Percentiles rank a stretch among this genome's conserved stretches.
Conservation (phyloP, 1,140 invertebrate genomes). For the Drosophila ananassae region DNA sequence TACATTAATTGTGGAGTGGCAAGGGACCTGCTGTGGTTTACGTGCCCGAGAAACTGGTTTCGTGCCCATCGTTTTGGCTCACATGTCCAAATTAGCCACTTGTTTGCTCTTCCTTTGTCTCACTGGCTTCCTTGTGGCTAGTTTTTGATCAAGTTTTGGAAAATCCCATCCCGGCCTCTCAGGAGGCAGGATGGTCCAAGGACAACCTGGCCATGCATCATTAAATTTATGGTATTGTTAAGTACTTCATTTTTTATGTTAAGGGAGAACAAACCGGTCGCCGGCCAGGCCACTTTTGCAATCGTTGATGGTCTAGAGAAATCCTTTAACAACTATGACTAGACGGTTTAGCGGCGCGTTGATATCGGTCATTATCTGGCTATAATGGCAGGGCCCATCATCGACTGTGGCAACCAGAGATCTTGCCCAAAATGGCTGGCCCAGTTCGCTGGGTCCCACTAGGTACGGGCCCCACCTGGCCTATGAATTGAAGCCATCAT, state of each 20-base stretch:
- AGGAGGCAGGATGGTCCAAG: conserved; percentile 50
- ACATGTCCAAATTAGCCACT: conserved; percentile 42
- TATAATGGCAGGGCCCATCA: conserved; percentile 23
- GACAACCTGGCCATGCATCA: conserved; percentile 36
- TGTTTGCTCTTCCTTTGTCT: conserved; percentile 4
- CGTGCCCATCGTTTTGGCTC: conserved; percentile 21
- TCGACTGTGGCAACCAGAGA: conserved; percentile 10
- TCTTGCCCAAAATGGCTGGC: conserved; percentile 32
- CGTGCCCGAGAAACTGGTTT: conserved; percentile 45
- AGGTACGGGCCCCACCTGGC: conserved; percentile 3
- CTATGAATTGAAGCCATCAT: conserved; percentile 24
- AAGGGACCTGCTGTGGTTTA: conserved; percentile 30
- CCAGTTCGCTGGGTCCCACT: conserved; percentile 26
- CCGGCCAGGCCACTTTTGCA: conserved; percentile 3
- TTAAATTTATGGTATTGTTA: conserved; percentile 35
- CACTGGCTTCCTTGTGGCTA: conserved; percentile 3
- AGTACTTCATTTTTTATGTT: background rate
- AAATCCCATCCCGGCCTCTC: conserved; percentile 28
- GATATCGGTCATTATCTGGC: conserved; percentile 29
- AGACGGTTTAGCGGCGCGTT: conserved; percentile 17
- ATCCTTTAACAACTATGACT: conserved; percentile 39
- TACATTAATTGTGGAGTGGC: conserved; percentile 36
- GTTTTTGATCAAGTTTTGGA: conserved; percentile 21
- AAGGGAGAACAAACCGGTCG: conserved; percentile 20
- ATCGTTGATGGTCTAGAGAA: background rate